These are phyloP conservation scores for Actenoides hombroni DNA, from an alignment of 2,113 vertebrate species.

Conservation along the genomic window DNA sequence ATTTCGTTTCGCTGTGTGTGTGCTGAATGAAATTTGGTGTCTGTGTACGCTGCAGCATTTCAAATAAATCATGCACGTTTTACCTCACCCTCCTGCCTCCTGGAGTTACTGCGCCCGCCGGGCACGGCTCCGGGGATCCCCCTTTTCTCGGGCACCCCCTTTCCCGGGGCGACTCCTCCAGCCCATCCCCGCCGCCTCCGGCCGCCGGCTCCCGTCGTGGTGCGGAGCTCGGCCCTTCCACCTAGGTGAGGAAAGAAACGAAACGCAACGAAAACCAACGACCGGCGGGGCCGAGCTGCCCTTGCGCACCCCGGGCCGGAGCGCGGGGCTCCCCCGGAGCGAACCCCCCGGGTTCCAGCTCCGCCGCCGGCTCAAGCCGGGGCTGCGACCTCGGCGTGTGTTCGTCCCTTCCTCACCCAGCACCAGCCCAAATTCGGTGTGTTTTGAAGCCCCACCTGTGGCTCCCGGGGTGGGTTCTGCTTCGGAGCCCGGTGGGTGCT, in stretches of 20 bases:
- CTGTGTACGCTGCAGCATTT: conserved; percentile 88
- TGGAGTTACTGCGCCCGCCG: neutral
- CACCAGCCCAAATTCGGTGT: neutral
- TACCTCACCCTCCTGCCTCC: conserved; percentile 75
- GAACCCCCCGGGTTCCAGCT: neutral
- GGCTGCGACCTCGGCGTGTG: neutral
- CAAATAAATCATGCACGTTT: conserved; percentile 95
- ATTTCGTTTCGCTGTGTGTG: conserved; percentile 83
- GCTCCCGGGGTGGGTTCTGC: neutral
- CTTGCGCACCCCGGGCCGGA: neutral
- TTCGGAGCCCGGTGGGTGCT: neutral
- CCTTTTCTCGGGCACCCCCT: neutral
- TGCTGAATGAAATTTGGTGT: conserved; percentile 79
- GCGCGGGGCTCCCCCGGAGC: neutral
- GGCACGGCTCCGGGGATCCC: neutral
- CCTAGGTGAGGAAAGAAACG: neutral
- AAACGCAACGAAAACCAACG: neutral
- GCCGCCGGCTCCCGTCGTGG: neutral
- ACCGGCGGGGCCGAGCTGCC: too few species aligned
- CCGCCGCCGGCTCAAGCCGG: neutral
- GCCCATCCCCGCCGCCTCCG: neutral
- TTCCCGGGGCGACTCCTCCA: neutral
- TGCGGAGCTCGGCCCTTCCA: neutral
- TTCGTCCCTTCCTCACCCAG: neutral
- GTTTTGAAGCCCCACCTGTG: neutral